Conservation (phyloP, 2,888 invertebrate species). For the Acleris literana region DNA sequence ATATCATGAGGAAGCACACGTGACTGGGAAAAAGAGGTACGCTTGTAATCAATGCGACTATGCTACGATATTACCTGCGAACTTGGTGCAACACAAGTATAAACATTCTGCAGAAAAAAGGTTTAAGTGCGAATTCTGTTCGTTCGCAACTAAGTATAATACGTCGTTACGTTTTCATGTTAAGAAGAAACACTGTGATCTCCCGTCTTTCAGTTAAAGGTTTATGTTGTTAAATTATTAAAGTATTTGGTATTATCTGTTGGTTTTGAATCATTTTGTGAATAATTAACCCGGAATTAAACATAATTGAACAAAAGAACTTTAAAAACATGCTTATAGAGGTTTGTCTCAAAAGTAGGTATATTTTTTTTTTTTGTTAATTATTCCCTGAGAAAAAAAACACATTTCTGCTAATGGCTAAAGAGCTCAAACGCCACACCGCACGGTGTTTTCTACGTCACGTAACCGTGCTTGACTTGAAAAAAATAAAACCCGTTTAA, state of each 20-base stretch:
- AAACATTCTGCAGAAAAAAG: slow-evolving; percentile 75
- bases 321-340: no score
- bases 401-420: no score
- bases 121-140: slow-evolving; percentile 77
- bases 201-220: slow-evolving; percentile 66
- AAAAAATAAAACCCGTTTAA: no score
- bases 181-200: slow-evolving; percentile 79
- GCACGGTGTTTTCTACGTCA: no score
- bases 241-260: slow-evolving; percentile 60
- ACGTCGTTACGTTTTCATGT: slow-evolving; percentile 77
- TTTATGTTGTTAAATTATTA: slow-evolving; percentile 47
- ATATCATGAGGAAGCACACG: slow-evolving; percentile 75
- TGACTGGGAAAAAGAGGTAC: slow-evolving; percentile 70
- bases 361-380: no score
- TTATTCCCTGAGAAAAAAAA: no score
- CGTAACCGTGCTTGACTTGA: no score
- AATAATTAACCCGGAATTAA: no score
- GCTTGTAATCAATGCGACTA: slow-evolving; percentile 74
- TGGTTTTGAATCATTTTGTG: no score
- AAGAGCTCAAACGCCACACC: no score
- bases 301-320: no score
- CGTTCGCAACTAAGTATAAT: slow-evolving; percentile 77
- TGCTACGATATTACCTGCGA: slow-evolving; percentile 71
- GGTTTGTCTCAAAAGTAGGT: no score
- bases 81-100: slow-evolving; percentile 75